A percentile compares a stretch with the other conserved stretches of the same genome.
Conservation (phyloP, 2,888 invertebrate species). For the Frankliniella fusca region DNA sequence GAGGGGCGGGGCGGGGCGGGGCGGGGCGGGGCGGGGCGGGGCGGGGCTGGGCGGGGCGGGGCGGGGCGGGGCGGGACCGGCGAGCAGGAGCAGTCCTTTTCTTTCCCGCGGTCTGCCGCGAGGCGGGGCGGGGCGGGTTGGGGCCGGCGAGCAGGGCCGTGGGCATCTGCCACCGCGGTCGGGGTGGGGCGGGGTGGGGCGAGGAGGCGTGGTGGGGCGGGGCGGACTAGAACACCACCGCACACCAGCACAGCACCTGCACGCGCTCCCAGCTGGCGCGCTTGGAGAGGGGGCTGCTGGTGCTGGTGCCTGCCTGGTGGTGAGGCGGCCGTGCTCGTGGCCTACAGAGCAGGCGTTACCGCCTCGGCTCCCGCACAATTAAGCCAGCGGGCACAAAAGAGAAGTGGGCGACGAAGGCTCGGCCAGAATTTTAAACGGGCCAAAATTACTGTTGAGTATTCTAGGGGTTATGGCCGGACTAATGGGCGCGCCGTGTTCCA, state of each 20-base stretch:
- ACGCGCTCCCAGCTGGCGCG: conserved; percentile 8
- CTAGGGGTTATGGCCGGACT: conserved; percentile 18
- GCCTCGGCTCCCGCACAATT: not conserved
- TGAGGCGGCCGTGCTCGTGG: too few species aligned
- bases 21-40: not conserved
- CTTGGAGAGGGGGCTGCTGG: not conserved
- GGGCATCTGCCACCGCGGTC: not conserved
- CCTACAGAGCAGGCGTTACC: not conserved
- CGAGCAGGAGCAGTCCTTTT: not conserved
- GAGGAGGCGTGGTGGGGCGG: not conserved
- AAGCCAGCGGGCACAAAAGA: conserved; percentile 23
- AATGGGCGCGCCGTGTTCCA: conserved; percentile 19
- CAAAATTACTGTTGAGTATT: conserved; percentile 23
- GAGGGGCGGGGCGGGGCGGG: not conserved
- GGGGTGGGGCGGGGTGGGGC: not conserved
- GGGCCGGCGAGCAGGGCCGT: not conserved
- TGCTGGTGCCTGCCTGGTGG: too few species aligned
- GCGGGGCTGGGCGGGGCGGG: not conserved
- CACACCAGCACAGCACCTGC: not conserved
- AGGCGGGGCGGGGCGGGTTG: not conserved
- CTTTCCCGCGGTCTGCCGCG: not conserved
- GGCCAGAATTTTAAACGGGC: conserved; percentile 19
- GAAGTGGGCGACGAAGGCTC: conserved; percentile 21
- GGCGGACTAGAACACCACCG: not conserved
- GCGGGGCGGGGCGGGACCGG: not conserved